Evolutionary conservation across 2,888 invertebrate genomes (phyloP).

Genomic region (Erebia ligea): DNA sequence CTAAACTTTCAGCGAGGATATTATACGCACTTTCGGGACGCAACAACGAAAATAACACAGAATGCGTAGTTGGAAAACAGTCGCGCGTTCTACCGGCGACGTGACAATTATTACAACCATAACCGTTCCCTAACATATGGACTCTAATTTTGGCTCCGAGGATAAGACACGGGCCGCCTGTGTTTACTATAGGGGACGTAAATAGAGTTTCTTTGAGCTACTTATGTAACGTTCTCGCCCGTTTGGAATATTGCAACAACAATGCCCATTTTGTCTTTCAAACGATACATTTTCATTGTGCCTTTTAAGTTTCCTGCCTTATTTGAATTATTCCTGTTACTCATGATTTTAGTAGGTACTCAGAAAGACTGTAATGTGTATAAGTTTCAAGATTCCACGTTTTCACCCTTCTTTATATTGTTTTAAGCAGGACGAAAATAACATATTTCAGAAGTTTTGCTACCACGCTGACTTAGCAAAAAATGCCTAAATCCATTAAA

Average conservation of each 20-base stretch:
- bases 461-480: too few species aligned
- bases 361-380: too few species aligned
- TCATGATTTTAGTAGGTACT: too few species aligned
- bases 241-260: constrained; percentile 43
- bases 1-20: background rate
- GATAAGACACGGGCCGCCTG: constrained; percentile 55
- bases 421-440: constrained; percentile 1
- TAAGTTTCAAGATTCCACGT: too few species aligned
- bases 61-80: constrained; percentile 41
- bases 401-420: too few species aligned
- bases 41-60: constrained; percentile 21
- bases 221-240: constrained; percentile 57
- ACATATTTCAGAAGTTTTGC: too few species aligned
- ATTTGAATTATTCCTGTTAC: background rate
- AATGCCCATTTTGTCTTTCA: constrained; percentile 29
- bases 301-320: background rate
- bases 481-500: too few species aligned
- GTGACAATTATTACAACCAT: constrained; percentile 71
- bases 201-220: constrained; percentile 57
- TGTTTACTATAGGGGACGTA: constrained; percentile 54
- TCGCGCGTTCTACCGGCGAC: constrained; percentile 3
- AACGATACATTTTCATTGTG: background rate
- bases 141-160: constrained; percentile 61
- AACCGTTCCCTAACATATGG: constrained; percentile 61
- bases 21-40: background rate